Percentiles rank a stretch among this genome's conserved stretches.
These are phyloP conservation scores for Xanthorhoe designata DNA, from an alignment of 2,888 invertebrate species.

Conservation along the genomic window DNA sequence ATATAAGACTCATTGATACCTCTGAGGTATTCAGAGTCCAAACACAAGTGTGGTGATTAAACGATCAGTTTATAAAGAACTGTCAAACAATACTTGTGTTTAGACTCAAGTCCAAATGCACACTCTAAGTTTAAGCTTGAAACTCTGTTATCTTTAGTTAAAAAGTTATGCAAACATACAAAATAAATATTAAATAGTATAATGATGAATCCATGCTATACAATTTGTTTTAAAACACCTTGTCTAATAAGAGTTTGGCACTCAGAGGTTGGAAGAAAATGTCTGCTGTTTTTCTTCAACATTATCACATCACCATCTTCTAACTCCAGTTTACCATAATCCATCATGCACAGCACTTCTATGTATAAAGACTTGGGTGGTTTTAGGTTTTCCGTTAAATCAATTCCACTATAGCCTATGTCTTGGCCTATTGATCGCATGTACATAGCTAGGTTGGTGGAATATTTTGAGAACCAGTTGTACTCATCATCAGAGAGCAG, in stretches of 20 bases:
- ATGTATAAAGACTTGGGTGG: slow-evolving; percentile 97
- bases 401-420: slow-evolving; percentile 88
- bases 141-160: too few species aligned
- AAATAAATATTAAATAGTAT: not conserved
- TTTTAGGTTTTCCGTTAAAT: slow-evolving; percentile 93
- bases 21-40: too few species aligned
- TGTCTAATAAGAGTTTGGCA: slow-evolving; percentile 96
- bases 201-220: slow-evolving; percentile 19
- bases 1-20: too few species aligned
- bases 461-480: slow-evolving; percentile 96
- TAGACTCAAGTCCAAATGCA: too few species aligned
- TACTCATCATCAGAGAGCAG: slow-evolving; percentile 93
- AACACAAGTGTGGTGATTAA: too few species aligned
- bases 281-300: slow-evolving; percentile 95
- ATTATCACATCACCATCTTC: slow-evolving; percentile 96
- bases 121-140: too few species aligned
- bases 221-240: slow-evolving; percentile 93
- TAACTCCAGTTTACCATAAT: slow-evolving; percentile 97
- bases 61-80: too few species aligned
- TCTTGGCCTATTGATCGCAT: slow-evolving; percentile 95
- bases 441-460: slow-evolving; percentile 92
- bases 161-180: too few species aligned
- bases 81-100: too few species aligned
- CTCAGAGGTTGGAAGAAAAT: slow-evolving; percentile 94
- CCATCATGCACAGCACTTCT: slow-evolving; percentile 95